Evolutionary conservation across 1,140 invertebrate genomes (phyloP).

Genomic region (Whitmania pigra): DNA sequence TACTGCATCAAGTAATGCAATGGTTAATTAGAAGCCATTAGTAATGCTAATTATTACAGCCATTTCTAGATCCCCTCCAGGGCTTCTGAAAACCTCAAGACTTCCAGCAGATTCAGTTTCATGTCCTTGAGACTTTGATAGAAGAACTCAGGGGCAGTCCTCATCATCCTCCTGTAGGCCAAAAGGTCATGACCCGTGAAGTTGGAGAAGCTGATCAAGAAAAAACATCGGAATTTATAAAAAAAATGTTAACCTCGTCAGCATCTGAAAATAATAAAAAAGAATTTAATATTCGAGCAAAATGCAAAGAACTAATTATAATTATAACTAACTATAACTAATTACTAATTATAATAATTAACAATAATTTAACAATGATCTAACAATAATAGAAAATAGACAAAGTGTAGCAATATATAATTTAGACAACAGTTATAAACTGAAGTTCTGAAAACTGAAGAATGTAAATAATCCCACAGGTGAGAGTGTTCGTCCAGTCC

Average conservation of each 20-base stretch:
- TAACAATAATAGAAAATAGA: neutral
- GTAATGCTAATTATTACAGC: neutral
- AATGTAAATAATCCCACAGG: neutral
- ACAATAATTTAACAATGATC: neutral
- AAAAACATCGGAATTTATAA: neutral
- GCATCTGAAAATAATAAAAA: neutral
- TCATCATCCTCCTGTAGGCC: slow-evolving; percentile 21
- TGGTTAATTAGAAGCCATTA: too few species aligned
- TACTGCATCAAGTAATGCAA: too few species aligned
- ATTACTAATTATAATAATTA: neutral
- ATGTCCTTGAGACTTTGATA: slow-evolving; percentile 21
- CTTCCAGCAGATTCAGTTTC: slow-evolving; percentile 16
- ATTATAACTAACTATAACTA: neutral
- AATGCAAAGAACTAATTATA: neutral
- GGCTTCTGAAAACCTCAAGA: slow-evolving; percentile 22
- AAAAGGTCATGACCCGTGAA: slow-evolving; percentile 20
- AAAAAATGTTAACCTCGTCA: neutral
- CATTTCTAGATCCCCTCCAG: slow-evolving; percentile 18
- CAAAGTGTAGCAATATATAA: neutral
- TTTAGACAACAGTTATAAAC: too few species aligned
- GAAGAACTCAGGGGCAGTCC: slow-evolving; percentile 21
- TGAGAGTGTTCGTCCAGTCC: neutral
- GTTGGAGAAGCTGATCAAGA: slow-evolving; percentile 20
- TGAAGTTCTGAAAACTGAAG: neutral
- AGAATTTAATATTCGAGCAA: neutral